Evolutionary conservation across 2,113 vertebrate genomes (phyloP), one percentile per base, ranked within the genome.

Genomic region (Ardeotis arabs): DNA sequence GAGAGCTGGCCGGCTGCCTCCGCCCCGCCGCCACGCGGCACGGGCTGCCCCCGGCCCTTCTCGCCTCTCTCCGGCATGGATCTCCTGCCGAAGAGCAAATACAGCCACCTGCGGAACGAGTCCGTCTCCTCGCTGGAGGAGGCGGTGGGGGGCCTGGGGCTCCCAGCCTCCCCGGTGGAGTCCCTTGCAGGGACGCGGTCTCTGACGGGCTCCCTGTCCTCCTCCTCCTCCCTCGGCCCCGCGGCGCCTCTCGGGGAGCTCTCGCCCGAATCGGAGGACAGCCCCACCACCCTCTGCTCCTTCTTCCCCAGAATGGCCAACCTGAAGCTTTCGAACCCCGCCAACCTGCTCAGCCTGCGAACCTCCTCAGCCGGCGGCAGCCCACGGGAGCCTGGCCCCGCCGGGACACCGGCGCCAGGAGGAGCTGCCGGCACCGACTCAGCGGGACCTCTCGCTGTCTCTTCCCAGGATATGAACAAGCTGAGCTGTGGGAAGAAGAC

Each of bases 401-500:
- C 52, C 7, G 89, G 35, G 29, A 35, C 27, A 6, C 24, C 15
- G 5, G 68, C 24, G 0, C 25, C 35, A 3, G 44, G 10, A 24
- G 90, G n/a, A 33, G 94, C 92, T 81, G 39, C 93, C 72, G 27
- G 93, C 96, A 88, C 90, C 49, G 96, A 98, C 96, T 98, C 98
- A 98, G 84, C 89, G 39, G 98, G 98, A 97, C 89, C 98, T 98
- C 97, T 97, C 41, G 19, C 98, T 98, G 67, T 99, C 97, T 98
- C 98, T 98, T 94, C 98, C 98, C 99, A 99, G 99, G 99, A 99
- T 98, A 99, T 99, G 99, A 99, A 99, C 99, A 99, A 99, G 98
- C 98, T 99, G 97, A 99, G 99, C 95, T 99, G 98, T 94, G 99
- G 98, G 96, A 98, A 99, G 98, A 98, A 99, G 98, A 99, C 98